Evolutionary conservation across 2,888 invertebrate species (phyloP).

Genomic region (Lochmaea crataegi): DNA sequence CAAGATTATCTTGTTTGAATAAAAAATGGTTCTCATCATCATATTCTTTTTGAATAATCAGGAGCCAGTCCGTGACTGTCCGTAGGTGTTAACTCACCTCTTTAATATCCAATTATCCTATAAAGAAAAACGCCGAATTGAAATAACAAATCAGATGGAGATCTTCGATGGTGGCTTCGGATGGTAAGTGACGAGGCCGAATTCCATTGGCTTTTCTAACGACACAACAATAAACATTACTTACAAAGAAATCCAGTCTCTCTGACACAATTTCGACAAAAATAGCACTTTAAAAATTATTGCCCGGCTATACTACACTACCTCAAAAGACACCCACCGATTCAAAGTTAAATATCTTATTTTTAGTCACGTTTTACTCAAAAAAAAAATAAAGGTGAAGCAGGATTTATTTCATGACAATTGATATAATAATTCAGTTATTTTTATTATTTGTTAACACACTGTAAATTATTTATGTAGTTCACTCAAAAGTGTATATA

Average conservation of each 20-base stretch:
- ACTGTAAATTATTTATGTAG: background rate
- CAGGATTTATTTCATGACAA: constrained; percentile 17
- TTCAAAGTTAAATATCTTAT: constrained; percentile 33
- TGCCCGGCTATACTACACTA: constrained; percentile 29
- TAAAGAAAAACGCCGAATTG: constrained; percentile 45
- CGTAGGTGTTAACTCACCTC: constrained; percentile 41
- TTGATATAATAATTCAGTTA: constrained; percentile 33
- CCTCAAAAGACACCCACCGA: constrained; percentile 37
- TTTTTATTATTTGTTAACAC: constrained; percentile 25
- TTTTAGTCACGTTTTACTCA: constrained; percentile 36
- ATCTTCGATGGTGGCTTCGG: constrained; percentile 35
- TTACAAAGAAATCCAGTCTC: constrained; percentile 35
- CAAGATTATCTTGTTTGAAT: background rate
- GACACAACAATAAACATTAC: constrained; percentile 34
- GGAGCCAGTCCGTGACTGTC: constrained; percentile 24
- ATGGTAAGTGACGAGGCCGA: constrained; percentile 35
- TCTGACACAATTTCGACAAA: constrained; percentile 41
- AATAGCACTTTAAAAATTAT: constrained; percentile 43
- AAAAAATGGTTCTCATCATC: too few relatives aligned
- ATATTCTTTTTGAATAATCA: background rate
- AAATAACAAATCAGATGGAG: constrained; percentile 48
- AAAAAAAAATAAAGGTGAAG: constrained; percentile 32
- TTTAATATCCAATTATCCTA: constrained; percentile 42
- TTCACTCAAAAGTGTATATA: background rate
- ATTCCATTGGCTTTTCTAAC: constrained; percentile 33